Evolutionary conservation across 1,140 invertebrate genomes (phyloP).

Genomic region (Orchesella cincta): DNA sequence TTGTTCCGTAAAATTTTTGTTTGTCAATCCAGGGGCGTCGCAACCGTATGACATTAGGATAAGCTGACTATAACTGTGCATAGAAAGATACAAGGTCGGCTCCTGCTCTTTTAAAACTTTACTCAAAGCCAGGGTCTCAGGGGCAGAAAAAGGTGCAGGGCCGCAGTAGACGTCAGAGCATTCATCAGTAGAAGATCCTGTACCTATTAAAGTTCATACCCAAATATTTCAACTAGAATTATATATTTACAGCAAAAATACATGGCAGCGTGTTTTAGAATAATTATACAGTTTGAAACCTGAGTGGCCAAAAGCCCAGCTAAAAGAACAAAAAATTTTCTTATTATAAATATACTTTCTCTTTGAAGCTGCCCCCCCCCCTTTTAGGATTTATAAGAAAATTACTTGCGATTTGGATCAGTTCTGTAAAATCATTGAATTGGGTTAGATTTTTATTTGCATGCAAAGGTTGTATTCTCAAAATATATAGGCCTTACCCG

Average conservation of each 20-base stretch:
- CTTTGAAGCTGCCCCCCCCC: too few species aligned
- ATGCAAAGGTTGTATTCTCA: too few species aligned
- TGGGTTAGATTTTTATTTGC: background rate
- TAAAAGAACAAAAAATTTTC: too few species aligned
- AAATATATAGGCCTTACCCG: background rate
- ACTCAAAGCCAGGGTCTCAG: background rate
- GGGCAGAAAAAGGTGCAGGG: background rate
- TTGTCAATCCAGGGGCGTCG: background rate
- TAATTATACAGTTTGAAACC: too few species aligned
- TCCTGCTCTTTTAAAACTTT: background rate
- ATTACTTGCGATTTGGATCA: too few species aligned
- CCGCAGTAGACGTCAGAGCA: background rate
- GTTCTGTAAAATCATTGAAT: background rate
- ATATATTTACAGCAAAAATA: background rate
- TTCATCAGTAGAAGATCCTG: background rate
- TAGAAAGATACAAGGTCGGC: background rate
- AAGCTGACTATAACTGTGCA: conserved; percentile 9
- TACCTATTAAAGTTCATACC: background rate
- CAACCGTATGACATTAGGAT: background rate
- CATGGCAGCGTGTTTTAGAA: too few species aligned
- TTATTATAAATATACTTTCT: too few species aligned
- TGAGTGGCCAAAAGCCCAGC: too few species aligned
- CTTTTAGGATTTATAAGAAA: too few species aligned
- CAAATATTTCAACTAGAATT: background rate
- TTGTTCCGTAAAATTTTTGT: background rate